Evolutionary conservation across 2,797 vertebrate species (phyloP), one percentile per base, ranked within the genome.

Genomic region (Tolypeutes matacus): DNA sequence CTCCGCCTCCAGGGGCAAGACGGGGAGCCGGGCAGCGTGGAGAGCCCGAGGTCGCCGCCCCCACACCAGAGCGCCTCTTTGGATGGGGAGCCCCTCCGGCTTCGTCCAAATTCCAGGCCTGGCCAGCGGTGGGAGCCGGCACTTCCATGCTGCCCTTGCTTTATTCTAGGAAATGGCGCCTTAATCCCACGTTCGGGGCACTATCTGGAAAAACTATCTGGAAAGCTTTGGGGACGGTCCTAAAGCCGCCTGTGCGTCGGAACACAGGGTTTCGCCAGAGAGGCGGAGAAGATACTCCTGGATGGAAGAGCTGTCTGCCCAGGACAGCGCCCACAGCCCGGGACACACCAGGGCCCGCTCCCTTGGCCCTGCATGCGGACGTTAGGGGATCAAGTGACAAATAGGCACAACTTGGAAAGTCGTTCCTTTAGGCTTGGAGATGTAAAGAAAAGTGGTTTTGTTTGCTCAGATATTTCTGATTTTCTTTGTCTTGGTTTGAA

Each of bases 401-500:
- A 29, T 13, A 56, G 3, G 78, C n/a, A 18, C 65, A 5, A 64
- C 86, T 53, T 58, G 65, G 84, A 83, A 62, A 80, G 85, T 21
- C 31, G 92, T 62, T 27, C 53, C 67, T 60, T 84, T 46, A 1
- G 29, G 42, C 83, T 58, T 5, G 34, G n/a, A 58, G 67, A 80
- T 31, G 6, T 17, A 7, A 72, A 82, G 88, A 86, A 83, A 67
- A 56, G 70, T 20, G n/a, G 78, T 75, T 69, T 62, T 75, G 65
- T 95, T 89, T 51, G 76, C 60, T 62, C 77, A n/a, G 64, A 60
- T 81, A 42, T 51, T 85, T 83, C 62, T 18, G 4, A 39, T 80
- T 69, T 36, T 95, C 91, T 97, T 93, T 86, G 95, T 95, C 91
- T 93, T 62, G 78, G 36, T 56, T 86, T 58, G 49, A 67, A 76